phyloP scores from a whole-genome alignment of 2,888 invertebrate species.

The Apotomis capreana region DNA sequence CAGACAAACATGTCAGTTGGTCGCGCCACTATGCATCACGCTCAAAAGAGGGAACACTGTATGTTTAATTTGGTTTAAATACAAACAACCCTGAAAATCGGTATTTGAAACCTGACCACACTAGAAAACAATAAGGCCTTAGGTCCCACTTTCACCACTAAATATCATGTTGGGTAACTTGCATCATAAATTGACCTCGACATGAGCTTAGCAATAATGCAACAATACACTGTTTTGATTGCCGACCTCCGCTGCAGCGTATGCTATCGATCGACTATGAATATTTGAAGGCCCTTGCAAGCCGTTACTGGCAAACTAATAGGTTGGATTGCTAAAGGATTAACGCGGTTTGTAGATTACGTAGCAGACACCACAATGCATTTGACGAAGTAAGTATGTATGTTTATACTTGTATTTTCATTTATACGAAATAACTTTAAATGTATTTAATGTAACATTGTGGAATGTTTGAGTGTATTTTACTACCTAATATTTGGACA shows the following conservation, averaged over 20 bases:
- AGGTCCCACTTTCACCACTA: conserved; percentile 21
- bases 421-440: neutral
- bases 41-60: no score
- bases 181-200: conserved; percentile 53
- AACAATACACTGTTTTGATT: conserved; percentile 76
- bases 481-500: no score
- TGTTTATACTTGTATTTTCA: neutral
- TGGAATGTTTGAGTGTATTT: no score
- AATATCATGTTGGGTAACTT: conserved; percentile 20
- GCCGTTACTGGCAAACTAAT: conserved; percentile 52
- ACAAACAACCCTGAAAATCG: neutral
- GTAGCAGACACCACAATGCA: neutral
- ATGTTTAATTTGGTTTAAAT: no score
- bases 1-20: no score
- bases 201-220: conserved; percentile 60
- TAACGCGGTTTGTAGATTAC: neutral
- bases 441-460: no score
- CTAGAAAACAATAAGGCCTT: conserved; percentile 5
- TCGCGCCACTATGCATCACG: no score
- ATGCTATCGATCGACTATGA: conserved; percentile 79
- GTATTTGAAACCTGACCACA: neutral
- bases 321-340: conserved; percentile 36
- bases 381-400: neutral
- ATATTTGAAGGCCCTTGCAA: conserved; percentile 78
- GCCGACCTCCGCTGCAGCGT: conserved; percentile 66